Conservation (phyloP, 2,797 vertebrate species). For the Aldrovandia affinis region DNA sequence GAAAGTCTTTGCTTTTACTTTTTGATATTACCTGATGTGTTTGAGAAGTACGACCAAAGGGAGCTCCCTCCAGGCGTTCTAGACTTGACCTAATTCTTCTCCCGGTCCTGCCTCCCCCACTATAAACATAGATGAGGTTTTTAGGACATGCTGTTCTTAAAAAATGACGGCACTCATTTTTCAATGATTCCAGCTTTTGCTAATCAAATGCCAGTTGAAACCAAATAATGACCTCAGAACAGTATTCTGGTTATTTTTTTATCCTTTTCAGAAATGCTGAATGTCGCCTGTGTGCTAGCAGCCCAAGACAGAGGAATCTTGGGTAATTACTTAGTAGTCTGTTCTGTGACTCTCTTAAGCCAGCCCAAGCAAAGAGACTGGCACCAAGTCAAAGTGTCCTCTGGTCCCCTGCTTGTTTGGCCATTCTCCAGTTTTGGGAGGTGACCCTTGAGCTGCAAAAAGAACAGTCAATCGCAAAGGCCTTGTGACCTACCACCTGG, state of each 20-base stretch:
- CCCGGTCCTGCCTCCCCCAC: not conserved
- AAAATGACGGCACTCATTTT: not conserved
- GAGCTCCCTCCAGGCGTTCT: not conserved
- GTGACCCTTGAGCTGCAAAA: not conserved
- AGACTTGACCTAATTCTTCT: not conserved
- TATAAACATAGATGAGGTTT: not conserved
- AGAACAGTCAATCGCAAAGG: not conserved
- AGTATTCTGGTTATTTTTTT: not conserved
- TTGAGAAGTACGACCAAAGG: not conserved
- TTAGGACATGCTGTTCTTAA: not conserved
- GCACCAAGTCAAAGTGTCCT: not conserved
- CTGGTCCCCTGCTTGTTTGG: not conserved
- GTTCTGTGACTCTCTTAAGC: not conserved
- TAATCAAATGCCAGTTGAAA: not conserved
- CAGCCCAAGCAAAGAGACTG: not conserved
- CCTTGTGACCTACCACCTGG: not conserved
- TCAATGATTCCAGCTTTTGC: not conserved
- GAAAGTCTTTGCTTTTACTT: not conserved
- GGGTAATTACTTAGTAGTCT: not conserved
- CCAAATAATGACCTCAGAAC: not conserved
- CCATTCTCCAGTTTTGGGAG: not conserved
- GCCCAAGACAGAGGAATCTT: not conserved
- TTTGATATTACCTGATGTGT: not conserved
- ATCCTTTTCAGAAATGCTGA: not conserved
- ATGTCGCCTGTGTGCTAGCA: constrained; percentile 4